These are phyloP conservation scores for Melanotaenia boesemani DNA, from an alignment of 2,797 vertebrate species.

Conservation along the genomic window DNA sequence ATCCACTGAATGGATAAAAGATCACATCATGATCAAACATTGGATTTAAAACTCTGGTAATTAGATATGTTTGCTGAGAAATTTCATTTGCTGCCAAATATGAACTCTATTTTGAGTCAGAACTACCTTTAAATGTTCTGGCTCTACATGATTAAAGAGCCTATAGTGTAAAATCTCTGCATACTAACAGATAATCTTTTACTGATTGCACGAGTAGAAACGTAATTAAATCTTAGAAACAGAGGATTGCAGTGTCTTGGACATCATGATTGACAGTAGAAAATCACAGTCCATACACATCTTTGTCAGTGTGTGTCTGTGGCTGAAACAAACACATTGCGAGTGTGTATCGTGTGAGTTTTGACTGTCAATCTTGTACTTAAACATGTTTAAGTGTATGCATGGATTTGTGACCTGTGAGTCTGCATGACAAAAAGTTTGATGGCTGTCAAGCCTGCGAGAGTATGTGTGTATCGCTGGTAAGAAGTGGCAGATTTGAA, in stretches of 20 bases:
- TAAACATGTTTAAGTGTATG: constrained; percentile 21
- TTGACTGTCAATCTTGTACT: constrained; percentile 20
- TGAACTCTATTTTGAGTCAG: no score
- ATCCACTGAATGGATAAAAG: no score
- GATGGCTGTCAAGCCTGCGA: constrained; percentile 22
- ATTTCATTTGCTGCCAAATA: no score
- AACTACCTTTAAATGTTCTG: no score
- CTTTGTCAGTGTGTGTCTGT: constrained; percentile 14
- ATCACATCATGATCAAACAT: no score
- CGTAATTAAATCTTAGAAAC: background rate
- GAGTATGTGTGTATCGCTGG: background rate
- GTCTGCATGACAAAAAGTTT: constrained; percentile 22
- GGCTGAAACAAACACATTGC: constrained; percentile 2
- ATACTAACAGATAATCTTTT: background rate
- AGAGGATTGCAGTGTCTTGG: constrained; percentile 1
- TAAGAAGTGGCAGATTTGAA: constrained; percentile 29
- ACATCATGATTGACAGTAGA: background rate
- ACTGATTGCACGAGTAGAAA: background rate
- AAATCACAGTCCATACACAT: background rate
- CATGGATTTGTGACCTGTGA: constrained; percentile 11
- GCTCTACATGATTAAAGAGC: no score
- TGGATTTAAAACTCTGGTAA: no score
- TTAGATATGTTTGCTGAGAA: no score
- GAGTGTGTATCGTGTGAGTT: background rate
- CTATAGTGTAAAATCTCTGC: no score